A percentile compares a stretch with the other conserved stretches of the same genome.
phyloP scores from a whole-genome alignment of 2,113 vertebrate species.

The Amphilophus citrinellus region DNA sequence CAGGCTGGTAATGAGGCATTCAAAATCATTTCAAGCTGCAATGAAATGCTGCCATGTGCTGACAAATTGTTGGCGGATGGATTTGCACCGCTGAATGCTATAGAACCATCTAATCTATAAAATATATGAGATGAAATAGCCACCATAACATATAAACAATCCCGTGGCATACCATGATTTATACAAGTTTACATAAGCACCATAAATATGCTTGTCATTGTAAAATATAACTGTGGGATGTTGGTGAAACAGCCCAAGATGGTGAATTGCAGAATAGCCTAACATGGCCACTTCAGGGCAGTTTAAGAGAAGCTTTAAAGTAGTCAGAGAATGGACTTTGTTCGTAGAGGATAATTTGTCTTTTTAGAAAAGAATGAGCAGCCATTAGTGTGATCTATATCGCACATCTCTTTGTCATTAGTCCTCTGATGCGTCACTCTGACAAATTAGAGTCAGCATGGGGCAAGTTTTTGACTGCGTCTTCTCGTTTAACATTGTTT shows the following conservation, averaged over 20 bases:
- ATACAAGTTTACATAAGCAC: neutral
- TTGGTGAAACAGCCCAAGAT: neutral
- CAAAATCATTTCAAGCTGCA: conserved; percentile 48
- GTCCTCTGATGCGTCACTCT: conserved; percentile 41
- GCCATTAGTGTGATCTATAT: conserved; percentile 62
- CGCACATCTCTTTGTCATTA: conserved; percentile 43
- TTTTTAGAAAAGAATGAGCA: conserved; percentile 36
- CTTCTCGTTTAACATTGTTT: conserved; percentile 30
- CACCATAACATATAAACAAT: neutral
- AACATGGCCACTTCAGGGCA: neutral
- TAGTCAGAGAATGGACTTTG: conserved; percentile 8
- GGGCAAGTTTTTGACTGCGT: conserved; percentile 37
- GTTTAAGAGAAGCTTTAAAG: conserved; percentile 9
- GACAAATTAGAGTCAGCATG: conserved; percentile 44
- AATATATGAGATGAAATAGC: neutral
- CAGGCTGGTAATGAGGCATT: conserved; percentile 42
- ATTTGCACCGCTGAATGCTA: neutral
- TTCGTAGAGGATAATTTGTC: conserved; percentile 36
- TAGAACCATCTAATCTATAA: conserved; percentile 6
- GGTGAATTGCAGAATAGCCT: neutral
- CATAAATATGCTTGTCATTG: neutral
- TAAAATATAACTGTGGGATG: neutral
- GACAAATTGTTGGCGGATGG: conserved; percentile 35
- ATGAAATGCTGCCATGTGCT: conserved; percentile 40
- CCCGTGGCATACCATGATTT: neutral